phyloP scores from a whole-genome alignment of 2,797 vertebrate species.

The Myoxocephalus aenaeus region DNA sequence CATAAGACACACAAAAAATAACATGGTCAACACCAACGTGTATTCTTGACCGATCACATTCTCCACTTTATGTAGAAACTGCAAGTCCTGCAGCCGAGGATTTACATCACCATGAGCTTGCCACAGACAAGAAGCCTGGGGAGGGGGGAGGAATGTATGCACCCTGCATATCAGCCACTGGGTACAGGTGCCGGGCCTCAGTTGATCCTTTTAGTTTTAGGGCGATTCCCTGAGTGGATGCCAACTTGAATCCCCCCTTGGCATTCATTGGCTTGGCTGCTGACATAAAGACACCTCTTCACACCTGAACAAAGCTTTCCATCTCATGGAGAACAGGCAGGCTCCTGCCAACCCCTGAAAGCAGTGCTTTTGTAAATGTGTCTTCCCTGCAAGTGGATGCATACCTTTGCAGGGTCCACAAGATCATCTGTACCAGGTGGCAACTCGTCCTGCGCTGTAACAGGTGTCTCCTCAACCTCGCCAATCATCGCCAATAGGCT shows the following conservation, averaged over 20 bases:
- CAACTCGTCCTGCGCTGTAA: slow-evolving; percentile 83
- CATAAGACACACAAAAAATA: slow-evolving; percentile 71
- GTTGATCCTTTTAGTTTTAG: slow-evolving; percentile 77
- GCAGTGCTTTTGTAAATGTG: slow-evolving; percentile 39
- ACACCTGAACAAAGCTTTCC: slow-evolving; percentile 78
- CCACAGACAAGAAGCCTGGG: slow-evolving; percentile 82
- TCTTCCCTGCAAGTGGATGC: slow-evolving; percentile 9
- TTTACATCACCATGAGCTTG: slow-evolving; percentile 86
- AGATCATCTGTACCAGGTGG: slow-evolving; percentile 94
- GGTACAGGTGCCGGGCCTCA: slow-evolving; percentile 76
- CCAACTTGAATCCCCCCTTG: slow-evolving; percentile 82
- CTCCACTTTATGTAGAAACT: slow-evolving; percentile 81
- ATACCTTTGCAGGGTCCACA: slow-evolving; percentile 96
- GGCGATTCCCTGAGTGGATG: slow-evolving; percentile 81
- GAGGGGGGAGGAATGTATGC: slow-evolving; percentile 78
- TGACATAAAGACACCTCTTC: slow-evolving; percentile 87
- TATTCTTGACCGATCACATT: slow-evolving; percentile 44
- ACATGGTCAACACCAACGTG: slow-evolving; percentile 30
- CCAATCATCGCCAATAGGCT: slow-evolving; percentile 80
- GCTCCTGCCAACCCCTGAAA: slow-evolving; percentile 67
- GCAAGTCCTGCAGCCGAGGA: slow-evolving; percentile 83
- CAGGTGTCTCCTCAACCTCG: slow-evolving; percentile 81
- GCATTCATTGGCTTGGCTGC: slow-evolving; percentile 84
- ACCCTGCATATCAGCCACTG: slow-evolving; percentile 83
- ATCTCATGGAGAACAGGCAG: slow-evolving; percentile 76